Base-by-base conservation (phyloP, 2,888 invertebrate species). In the Leptopterna dolabrata region DNA sequence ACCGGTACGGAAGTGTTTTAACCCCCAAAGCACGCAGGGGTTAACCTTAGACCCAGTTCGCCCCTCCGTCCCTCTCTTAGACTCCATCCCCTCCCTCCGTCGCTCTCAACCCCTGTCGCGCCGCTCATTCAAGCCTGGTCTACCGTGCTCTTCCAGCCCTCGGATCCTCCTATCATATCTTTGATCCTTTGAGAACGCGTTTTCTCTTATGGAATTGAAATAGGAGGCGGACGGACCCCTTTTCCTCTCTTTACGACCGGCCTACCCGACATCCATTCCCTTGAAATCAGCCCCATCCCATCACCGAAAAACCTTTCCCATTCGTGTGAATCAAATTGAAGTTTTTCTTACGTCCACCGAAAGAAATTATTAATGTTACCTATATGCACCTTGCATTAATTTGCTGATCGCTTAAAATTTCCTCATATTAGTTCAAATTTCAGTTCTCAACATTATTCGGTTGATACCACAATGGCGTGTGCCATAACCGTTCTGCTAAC, bases 61-160 rank as follows among this genome's bases (percentile, higher is more conserved):
- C 24, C 63, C 63, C 63, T 36, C 47, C 43, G 9, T n/a, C 78
- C 43, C 43, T 78, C 43, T 19, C 45, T 43, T 45, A 24, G 43
- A 43, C 41, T n/a, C 45, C 78, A 9, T n/a, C 55, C 55, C 9
- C 4, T 19, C 55, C 9, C 4, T 19, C 4, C 2, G 55, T 4
- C 73, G 13, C 14, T 14, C 55, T 82, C 81, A 16, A 19, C 14
- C 71, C 70, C 29, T 30, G 73, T 27, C 27, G 45, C 73, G 73
- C 73, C 41, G 14, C 55, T 73, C 85, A 85, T 85, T 85, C 85
- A 45, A 73, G 73, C 13, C 43, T 73, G 85, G 73, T 85, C 85
- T 85, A 73, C 85, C 85, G 47, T 73, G 45, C 71, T 24, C 19
- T 41, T 45, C 27, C 70, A 14, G 13, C 41, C n/a, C 9, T 19